A percentile compares a stretch with the other conserved stretches of the same genome.
These are phyloP conservation scores for Caenorhabditis tropicalis DNA, from an alignment of 1,140 invertebrate species.

Conservation along the genomic window DNA sequence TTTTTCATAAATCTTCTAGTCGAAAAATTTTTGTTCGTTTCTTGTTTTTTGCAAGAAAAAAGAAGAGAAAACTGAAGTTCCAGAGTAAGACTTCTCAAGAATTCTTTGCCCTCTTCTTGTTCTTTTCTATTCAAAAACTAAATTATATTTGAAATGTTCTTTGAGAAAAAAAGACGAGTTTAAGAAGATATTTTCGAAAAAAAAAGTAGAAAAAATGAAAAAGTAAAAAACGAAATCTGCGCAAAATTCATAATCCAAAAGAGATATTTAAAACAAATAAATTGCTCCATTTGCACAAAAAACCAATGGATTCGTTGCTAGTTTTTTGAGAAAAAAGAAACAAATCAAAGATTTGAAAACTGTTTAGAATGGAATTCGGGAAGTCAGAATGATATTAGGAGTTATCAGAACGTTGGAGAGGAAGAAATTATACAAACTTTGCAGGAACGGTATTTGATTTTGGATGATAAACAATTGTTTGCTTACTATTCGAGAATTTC, in stretches of 20 bases:
- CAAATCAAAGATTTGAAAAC: too few relatives aligned
- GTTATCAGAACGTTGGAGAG: too few relatives aligned
- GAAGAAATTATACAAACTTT: too few relatives aligned
- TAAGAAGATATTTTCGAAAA: neutral
- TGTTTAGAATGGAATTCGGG: too few relatives aligned
- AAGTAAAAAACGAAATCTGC: neutral
- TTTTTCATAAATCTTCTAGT: neutral
- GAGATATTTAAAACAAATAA: constrained; percentile 14
- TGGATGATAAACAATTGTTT: too few relatives aligned
- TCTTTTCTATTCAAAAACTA: neutral
- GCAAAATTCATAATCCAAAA: neutral
- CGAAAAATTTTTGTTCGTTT: neutral
- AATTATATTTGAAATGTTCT: neutral
- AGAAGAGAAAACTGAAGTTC: neutral
- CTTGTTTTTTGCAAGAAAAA: neutral
- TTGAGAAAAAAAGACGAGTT: neutral
- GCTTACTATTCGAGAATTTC: too few relatives aligned
- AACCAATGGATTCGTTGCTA: neutral
- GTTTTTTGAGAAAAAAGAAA: neutral
- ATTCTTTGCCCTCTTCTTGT: neutral
- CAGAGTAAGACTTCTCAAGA: neutral
- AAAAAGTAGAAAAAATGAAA: neutral
- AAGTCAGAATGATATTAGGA: too few relatives aligned
- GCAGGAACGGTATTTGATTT: too few relatives aligned
- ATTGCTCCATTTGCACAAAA: neutral